These are phyloP conservation scores for Fratercula arctica DNA, from an alignment of 2,797 vertebrate species.

Conservation along the genomic window DNA sequence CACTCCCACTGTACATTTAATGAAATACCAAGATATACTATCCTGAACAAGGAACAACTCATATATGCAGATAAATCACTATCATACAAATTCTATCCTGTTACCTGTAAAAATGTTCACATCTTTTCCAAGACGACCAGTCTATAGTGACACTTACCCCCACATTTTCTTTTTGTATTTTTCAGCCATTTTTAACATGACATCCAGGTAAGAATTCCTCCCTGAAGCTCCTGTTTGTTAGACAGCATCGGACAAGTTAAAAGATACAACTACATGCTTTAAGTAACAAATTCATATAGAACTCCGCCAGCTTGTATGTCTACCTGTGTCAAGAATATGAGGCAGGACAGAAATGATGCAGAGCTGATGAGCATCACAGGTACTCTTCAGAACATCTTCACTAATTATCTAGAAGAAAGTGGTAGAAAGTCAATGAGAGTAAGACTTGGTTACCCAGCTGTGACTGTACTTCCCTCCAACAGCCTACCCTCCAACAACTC, in stretches of 20 bases:
- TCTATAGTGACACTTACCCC: constrained; percentile 83
- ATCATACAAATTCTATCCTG: not conserved
- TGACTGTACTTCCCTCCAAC: not conserved
- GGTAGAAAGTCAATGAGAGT: not conserved
- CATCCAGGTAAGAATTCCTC: constrained; percentile 91
- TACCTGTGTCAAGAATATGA: constrained; percentile 97
- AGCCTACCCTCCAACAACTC: not conserved
- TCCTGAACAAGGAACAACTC: not conserved
- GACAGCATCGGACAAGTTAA: not conserved
- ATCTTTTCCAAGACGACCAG: not conserved
- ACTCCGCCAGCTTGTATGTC: not conserved
- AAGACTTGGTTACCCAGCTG: not conserved
- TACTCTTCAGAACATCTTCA: constrained; percentile 86
- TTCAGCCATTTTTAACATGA: constrained; percentile 92
- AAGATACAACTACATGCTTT: not conserved
- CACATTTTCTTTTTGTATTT: constrained; percentile 99
- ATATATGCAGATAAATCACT: not conserved
- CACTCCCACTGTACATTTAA: not conserved
- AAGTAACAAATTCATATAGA: not conserved
- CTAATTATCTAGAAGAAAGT: constrained; percentile 81
- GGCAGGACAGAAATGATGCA: constrained; percentile 92
- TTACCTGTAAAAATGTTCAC: not conserved
- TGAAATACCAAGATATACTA: not conserved
- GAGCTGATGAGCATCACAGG: constrained; percentile 92
- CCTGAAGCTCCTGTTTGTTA: constrained; percentile 86